Base-by-base conservation (phyloP, 2,888 invertebrate genomes). In the Dicyrtomina minuta region DNA sequence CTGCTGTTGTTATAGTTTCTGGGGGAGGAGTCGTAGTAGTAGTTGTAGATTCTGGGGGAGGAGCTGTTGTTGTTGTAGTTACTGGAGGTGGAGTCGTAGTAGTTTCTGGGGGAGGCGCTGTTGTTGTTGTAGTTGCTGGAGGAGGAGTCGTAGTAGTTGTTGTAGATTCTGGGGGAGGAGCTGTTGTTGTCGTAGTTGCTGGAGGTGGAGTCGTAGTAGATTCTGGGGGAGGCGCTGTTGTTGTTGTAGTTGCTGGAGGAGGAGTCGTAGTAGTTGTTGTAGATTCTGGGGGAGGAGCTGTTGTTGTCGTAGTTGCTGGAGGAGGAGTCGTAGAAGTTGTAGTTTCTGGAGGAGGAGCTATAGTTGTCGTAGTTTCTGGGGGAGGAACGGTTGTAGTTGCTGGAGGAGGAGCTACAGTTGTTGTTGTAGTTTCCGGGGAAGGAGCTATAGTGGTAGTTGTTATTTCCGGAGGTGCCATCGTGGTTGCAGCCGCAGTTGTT, bases 131-230 rank as follows among this genome's bases (percentile, higher is more conserved):
- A 27, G 43, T n/a, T 1, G 66, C 6, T 39, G 66, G 15, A 5
- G 61, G 12, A 2, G 20, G 33, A 26, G 56, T 20, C n/a, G 62
- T 61, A 20, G 68, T 55, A 15, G 51, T 13, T n/a, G 26, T 64
- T 22, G 15, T 61, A 33, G 70, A 12, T 26, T 53, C 24, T 17
- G 58, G 46, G 20, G 43, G n/a, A 8, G 66, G 12, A 33, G 66
- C 8, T n/a, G 61, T 13, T 1, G 20, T 33, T 44, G 61, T 5
- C 6, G 61, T 24, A 2, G 27, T 6, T 3, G 22, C 17, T 6
- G 58, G 22, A 51, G 26, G 26, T 13, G 61, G 33, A 26, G 62
- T 8, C 3, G 62, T 26, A 2, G 41, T 27, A 53, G 33, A 20
- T 4, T 55, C 41, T 33, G 22, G 2, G 12, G 51, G 8, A 22